Base-by-base conservation (phyloP, 2,113 vertebrate genomes). In the Lipophrys pholis region DNA sequence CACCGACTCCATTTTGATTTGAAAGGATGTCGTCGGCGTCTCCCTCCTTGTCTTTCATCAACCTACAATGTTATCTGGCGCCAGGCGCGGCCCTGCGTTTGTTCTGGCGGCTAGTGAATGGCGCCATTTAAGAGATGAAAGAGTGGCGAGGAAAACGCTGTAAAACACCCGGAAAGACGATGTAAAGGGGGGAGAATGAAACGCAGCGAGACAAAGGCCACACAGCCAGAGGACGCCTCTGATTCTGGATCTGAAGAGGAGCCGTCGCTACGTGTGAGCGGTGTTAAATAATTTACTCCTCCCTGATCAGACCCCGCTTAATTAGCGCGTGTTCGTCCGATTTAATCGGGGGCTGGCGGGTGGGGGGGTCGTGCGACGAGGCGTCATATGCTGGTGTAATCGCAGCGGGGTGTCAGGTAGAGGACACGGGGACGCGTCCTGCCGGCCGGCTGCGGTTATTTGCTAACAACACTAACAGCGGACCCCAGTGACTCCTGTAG, bases 221-320 rank as follows among this genome's bases (percentile, higher is more conserved):
- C 40, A 43, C 17, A 72, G 69, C 55, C 48, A 5, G 41, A 42
- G 43, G 69, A n/a, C n/a, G 52, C 51, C 38, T 81, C 45, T 64
- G 50, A 71, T 71, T 62, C 57, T 42, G 84, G 81, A 85, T 88
- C 65, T 84, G 71, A 84, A 39, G 73, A 78, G 0, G 65, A 76
- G 70, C 74, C 73, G 58, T 91, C 90, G 80, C 60, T 49, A 73
- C 89, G 54, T 72, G 80, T 76, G 76, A 68, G 91, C 91, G 92
- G 90, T 90, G 89, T 95, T 91, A 95, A 95, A 94, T 93, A 91
- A 94, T 95, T 95, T 92, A 94, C 92, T 93, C 92, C 89, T 92
- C 91, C 90, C 0, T 74, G 93, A 94, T 94, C 91, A 92, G 73
- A 73, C 90, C 89, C 91, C 91, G 90, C 95, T 94, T 95, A 96